A percentile compares a stretch with the other conserved stretches of the same genome.
Conservation (phyloP, 2,797 vertebrate genomes). For the Enteromius viviparus region DNA sequence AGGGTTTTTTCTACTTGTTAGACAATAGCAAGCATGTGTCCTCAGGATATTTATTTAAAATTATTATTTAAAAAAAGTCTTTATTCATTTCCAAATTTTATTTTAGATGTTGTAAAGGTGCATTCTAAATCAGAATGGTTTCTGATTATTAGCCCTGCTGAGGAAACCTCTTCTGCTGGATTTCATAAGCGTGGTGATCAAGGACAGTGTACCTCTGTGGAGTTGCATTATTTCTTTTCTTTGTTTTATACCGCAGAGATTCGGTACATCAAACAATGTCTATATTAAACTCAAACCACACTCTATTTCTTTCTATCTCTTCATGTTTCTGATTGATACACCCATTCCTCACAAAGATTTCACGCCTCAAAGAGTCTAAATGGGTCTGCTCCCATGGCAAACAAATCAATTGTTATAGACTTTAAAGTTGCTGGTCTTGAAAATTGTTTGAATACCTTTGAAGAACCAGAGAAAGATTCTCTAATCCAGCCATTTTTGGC, state of each 20-base stretch:
- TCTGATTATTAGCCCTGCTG: background rate
- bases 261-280: slow-evolving; percentile 71
- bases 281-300: slow-evolving; percentile 71
- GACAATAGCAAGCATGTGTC: slow-evolving; percentile 32
- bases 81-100: background rate
- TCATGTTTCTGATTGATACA: slow-evolving; percentile 80
- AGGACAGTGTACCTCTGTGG: slow-evolving; percentile 36
- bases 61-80: slow-evolving; percentile 7
- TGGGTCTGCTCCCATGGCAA: slow-evolving; percentile 80
- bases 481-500: slow-evolving; percentile 61
- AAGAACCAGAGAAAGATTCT: slow-evolving; percentile 63
- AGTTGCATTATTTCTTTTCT: slow-evolving; percentile 53
- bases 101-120: background rate
- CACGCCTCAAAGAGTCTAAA: slow-evolving; percentile 78
- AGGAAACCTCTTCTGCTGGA: slow-evolving; percentile 30
- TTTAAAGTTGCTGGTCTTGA: slow-evolving; percentile 83
- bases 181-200: slow-evolving; percentile 22
- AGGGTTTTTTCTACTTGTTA: slow-evolving; percentile 58
- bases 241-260: slow-evolving; percentile 56
- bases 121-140: background rate
- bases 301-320: slow-evolving; percentile 53
- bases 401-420: slow-evolving; percentile 86
- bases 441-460: slow-evolving; percentile 80
- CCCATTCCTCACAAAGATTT: slow-evolving; percentile 80
- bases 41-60: slow-evolving; percentile 6